Conservation (phyloP, 2,797 vertebrate species). For the Myotis daubentonii region DNA sequence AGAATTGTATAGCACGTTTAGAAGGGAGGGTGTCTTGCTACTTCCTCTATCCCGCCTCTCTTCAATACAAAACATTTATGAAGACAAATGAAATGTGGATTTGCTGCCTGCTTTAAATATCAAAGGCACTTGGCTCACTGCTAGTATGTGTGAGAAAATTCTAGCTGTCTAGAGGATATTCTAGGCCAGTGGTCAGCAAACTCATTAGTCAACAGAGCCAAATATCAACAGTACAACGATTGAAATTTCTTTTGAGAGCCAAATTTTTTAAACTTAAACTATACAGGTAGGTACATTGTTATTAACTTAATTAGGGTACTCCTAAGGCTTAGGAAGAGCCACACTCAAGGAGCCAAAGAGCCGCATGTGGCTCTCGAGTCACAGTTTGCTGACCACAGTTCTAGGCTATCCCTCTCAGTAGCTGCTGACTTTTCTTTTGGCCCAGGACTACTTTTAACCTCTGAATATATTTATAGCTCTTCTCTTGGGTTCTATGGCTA, state of each 20-base stretch:
- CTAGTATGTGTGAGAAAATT: neutral
- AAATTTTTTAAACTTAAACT: too few relatives aligned
- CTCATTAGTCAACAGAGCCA: too few relatives aligned
- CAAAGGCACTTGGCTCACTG: neutral
- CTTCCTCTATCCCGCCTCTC: neutral
- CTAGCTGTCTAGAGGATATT: neutral
- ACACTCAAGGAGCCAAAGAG: too few relatives aligned
- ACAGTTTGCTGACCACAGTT: neutral
- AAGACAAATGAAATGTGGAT: neutral
- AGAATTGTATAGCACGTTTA: neutral
- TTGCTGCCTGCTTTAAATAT: neutral
- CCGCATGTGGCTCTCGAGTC: too few relatives aligned
- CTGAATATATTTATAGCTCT: neutral
- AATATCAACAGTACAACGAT: too few relatives aligned
- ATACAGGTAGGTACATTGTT: too few relatives aligned
- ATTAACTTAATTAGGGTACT: too few relatives aligned
- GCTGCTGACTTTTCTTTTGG: neutral
- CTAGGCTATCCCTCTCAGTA: neutral
- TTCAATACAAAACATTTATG: neutral
- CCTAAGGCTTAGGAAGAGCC: too few relatives aligned
- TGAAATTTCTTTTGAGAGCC: too few relatives aligned
- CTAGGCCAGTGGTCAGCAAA: too few relatives aligned
- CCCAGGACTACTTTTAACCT: neutral
- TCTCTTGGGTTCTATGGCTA: neutral
- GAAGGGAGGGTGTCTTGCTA: neutral